These are phyloP conservation scores for Callipepla californica DNA, from an alignment of 2,113 vertebrate genomes.

Conservation along the genomic window DNA sequence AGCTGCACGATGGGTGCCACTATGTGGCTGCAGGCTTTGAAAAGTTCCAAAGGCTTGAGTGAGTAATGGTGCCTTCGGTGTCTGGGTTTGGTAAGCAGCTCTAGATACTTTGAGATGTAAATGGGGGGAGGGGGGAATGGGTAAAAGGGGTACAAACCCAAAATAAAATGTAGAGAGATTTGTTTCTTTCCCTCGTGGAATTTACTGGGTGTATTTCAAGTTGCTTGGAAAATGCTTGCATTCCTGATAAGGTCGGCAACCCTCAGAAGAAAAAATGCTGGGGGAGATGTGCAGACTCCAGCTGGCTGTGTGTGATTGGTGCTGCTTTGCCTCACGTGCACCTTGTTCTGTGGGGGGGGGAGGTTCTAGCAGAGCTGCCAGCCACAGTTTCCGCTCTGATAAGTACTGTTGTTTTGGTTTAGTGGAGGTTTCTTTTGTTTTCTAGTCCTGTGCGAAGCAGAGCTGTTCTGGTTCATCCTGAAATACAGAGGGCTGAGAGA, in stretches of 20 bases:
- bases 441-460: not conserved
- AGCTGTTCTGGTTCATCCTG: not conserved
- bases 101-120: accelerated
- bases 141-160: not conserved
- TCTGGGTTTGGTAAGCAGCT: not conserved
- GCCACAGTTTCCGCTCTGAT: not conserved
- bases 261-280: not conserved
- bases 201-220: not conserved
- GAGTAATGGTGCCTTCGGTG: slow-evolving; percentile 69
- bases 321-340: not conserved
- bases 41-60: slow-evolving; percentile 87
- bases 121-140: not conserved
- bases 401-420: not conserved
- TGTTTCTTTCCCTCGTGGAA: not conserved
- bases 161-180: accelerated
- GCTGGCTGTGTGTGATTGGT: not conserved
- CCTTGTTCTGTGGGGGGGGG: not conserved
- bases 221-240: accelerated
- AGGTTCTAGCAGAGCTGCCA: not conserved
- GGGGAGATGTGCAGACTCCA: not conserved
- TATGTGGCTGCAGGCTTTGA: slow-evolving; percentile 92
- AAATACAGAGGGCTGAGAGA: not conserved
- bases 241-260: not conserved
- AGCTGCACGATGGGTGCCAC: slow-evolving; percentile 82
- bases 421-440: not conserved